Evolutionary conservation across 2,888 invertebrate genomes (phyloP), one percentile per base, ranked within the genome.

Genomic region (Stictocephala bisonia): DNA sequence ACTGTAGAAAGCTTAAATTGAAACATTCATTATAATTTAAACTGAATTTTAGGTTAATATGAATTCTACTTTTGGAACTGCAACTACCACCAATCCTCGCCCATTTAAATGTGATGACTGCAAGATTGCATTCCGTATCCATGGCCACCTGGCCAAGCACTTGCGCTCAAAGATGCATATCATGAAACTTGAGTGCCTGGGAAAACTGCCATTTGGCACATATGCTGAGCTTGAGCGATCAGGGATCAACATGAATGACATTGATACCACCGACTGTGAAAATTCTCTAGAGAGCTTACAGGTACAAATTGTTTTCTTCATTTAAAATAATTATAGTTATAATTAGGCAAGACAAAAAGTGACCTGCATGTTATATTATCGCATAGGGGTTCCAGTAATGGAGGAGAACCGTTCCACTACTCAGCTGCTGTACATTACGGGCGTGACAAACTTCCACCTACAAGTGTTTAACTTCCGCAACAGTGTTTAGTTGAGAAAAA

Each of bases 21-120:
- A n/a, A n/a, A n/a, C n/a, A n/a, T n/a, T n/a, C n/a, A n/a, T n/a
- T n/a, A 56, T 48, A n/a, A 29, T 68, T 35, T 67, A 51, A 44
- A 41, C 71, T 70, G 3, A n/a, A n/a, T n/a, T n/a, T n/a, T 77
- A 87, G 86, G 86, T 88, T 64, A 93, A 91, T 80, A 93, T 93
- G 93, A 93, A 93, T 27, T 91, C 93, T 20, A 92, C 93, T 0
- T 93, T 93, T 82, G 94, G 93, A 6, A 91, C 93, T 9, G 91
- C 95, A 68, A 86, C 91, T 7, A 93, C 93, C 0, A 92, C 93
- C 13, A 97, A 98, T 85, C 98, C 98, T 1, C 88, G 98, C 66
- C 97, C 98, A 18, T 99, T 97, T 84, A 94, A 96, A 81, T 99
- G 99, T 85, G 91, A 91, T 20, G 97, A 98, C 82, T 99, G 99